Evolutionary conservation across 2,113 vertebrate genomes (phyloP).

Genomic region (Trochalopteron elliotii): DNA sequence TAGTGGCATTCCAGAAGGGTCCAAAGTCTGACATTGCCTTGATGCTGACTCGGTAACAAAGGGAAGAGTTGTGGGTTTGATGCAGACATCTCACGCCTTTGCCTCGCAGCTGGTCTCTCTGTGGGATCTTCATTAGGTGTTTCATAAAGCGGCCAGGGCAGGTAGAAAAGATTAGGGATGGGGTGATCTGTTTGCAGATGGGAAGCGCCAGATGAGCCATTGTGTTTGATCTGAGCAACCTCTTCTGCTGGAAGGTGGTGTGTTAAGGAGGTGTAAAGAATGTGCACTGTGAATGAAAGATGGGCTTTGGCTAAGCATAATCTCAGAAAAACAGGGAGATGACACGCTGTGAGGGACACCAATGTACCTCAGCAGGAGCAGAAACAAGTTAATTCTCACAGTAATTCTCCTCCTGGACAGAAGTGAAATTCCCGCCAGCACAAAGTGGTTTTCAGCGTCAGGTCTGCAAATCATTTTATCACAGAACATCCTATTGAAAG

Average conservation of each 20-base stretch:
- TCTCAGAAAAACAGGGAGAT: not conserved
- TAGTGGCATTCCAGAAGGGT: not conserved
- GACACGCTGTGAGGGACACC: not conserved
- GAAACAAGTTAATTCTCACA: not conserved
- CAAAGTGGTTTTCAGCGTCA: not conserved
- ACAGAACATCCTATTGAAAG: not conserved
- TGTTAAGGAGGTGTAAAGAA: not conserved
- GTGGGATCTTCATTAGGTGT: not conserved
- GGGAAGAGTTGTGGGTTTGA: not conserved
- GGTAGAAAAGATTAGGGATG: fast-evolving
- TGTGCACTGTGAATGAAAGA: not conserved
- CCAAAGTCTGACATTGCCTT: not conserved
- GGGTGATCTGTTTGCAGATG: not conserved
- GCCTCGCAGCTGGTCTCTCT: not conserved
- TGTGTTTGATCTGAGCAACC: not conserved
- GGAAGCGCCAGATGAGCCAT: not conserved
- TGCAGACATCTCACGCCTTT: not conserved
- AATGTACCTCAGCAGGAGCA: not conserved
- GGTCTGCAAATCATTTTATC: not conserved
- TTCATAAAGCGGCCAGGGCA: not conserved
- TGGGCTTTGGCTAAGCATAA: not conserved
- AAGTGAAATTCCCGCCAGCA: not conserved
- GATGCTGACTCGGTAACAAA: not conserved
- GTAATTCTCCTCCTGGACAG: not conserved
- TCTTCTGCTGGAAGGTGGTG: not conserved